These are phyloP conservation scores for Geophilus truncorum DNA, from an alignment of 2,888 invertebrate species.

Conservation along the genomic window DNA sequence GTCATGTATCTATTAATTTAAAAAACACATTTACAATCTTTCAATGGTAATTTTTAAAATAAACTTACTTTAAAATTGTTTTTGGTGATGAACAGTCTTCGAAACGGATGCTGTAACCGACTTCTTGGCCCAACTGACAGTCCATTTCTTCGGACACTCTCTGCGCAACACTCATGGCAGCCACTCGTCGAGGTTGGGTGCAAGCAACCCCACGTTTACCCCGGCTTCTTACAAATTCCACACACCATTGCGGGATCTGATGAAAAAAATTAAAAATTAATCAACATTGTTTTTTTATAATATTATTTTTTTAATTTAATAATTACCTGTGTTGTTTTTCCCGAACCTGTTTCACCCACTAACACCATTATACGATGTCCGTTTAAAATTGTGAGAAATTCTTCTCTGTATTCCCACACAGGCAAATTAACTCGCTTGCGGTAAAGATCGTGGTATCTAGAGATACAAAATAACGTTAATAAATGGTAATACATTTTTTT, in stretches of 20 bases:
- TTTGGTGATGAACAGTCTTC: conserved; percentile 95
- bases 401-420: conserved; percentile 95
- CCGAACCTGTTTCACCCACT: conserved; percentile 99
- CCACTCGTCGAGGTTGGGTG: conserved; percentile 94
- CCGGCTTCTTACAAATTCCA: conserved; percentile 63
- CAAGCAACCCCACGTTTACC: conserved; percentile 83
- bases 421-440: conserved; percentile 86
- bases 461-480: no score
- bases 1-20: conserved; percentile 78
- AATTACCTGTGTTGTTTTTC: conserved; percentile 86
- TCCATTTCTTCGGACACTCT: conserved; percentile 99
- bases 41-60: not conserved
- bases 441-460: conserved; percentile 72
- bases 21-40: not conserved
- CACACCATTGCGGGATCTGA: conserved; percentile 90
- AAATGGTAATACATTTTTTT: no score
- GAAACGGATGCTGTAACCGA: conserved; percentile 96
- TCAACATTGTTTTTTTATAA: not conserved
- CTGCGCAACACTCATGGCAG: conserved; percentile 99
- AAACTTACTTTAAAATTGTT: conserved; percentile 75
- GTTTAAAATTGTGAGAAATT: conserved; percentile 89
- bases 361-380: conserved; percentile 92
- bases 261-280: not conserved
- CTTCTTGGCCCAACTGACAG: conserved; percentile 82
- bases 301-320: conserved; percentile 43